Evolutionary conservation across 2,797 vertebrate genomes (phyloP), one percentile per base, ranked within the genome.

Genomic region (Thripadectes ignobilis): DNA sequence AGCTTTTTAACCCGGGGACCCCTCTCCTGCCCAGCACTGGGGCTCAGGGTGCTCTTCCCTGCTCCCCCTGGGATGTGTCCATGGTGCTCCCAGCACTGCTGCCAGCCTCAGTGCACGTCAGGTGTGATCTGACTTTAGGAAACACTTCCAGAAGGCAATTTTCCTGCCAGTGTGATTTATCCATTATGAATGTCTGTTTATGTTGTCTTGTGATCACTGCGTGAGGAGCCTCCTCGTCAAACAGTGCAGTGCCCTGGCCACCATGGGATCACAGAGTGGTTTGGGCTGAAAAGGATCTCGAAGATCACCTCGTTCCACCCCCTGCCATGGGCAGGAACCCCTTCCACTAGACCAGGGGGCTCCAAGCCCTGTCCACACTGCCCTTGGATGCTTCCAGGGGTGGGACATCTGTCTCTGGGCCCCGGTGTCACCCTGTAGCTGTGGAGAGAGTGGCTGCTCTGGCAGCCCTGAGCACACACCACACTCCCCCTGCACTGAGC

Each of bases 141-240:
- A 66, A 27, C 12, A 5, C 27, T 71, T 71, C 69, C 65, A 66
- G 22, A 27, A 39, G 32, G 36, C 2, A 12, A 8, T 17, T 20
- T 26, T 5, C 54, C 43, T 66, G 7, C 6, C 46, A 17, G 2
- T 4, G 19, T 12, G 41, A 45, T 45, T 63, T 71, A 38, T 14
- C 49, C 17, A 1, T 22, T 7, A 2, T 2, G 13, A 72, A 59
- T 2, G 12, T 29, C 34, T 46, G 15, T 43, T 36, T 3, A 1
- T 12, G 23, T 10, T 57, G 36, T 38, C 36, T 10, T 38, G 39
- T 46, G 27, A 21, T 9, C 5, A 0, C 32, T 39, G 51, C 26
- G 7, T 65, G 88, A 69, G 3, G 12, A 74, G 22, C 15, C 10
- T 34, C 12, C 45, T 57, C 39, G 16, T 55, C 23, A 12, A 36